Evolutionary conservation across 2,797 vertebrate species (phyloP).

Genomic region (Pantherophis alleghaniensis): DNA sequence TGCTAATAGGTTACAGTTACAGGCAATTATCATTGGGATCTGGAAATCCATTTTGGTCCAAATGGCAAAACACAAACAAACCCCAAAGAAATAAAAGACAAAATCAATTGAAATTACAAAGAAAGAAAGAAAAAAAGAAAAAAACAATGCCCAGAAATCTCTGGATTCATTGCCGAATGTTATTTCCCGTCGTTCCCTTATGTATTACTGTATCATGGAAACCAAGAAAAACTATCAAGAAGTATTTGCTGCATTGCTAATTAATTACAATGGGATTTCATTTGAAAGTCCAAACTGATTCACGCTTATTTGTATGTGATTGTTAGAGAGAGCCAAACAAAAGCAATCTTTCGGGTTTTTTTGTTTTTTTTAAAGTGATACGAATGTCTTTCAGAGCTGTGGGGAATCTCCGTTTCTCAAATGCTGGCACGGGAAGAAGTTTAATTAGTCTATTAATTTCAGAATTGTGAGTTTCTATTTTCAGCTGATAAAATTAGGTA

Average conservation of each 20-base stretch:
- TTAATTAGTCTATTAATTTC: not conserved
- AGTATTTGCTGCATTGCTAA: slow-evolving; percentile 67
- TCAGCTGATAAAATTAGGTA: not conserved
- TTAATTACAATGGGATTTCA: slow-evolving; percentile 68
- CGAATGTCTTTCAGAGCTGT: not conserved
- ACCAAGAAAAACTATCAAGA: slow-evolving; percentile 54
- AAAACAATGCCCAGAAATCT: not conserved
- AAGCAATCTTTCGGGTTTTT: not conserved
- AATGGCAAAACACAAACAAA: not conserved
- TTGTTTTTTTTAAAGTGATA: not conserved
- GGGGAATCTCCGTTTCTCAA: not conserved
- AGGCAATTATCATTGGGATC: slow-evolving; percentile 39
- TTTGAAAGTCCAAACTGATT: slow-evolving; percentile 45
- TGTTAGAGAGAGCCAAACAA: slow-evolving; percentile 34
- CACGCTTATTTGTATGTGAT: slow-evolving; percentile 49
- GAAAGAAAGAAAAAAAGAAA: not conserved
- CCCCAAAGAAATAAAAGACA: not conserved
- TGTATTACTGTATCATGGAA: slow-evolving; percentile 37
- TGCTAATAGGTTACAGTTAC: slow-evolving; percentile 39
- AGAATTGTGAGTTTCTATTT: not conserved
- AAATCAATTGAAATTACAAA: not conserved
- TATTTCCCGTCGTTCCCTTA: slow-evolving; percentile 42
- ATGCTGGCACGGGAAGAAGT: not conserved
- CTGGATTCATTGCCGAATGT: slow-evolving; percentile 45
- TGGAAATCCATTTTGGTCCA: slow-evolving; percentile 35